A percentile compares a stretch with the other conserved stretches of the same genome.
phyloP scores from a whole-genome alignment of 2,888 invertebrate genomes.

The Bombylius discolor region DNA sequence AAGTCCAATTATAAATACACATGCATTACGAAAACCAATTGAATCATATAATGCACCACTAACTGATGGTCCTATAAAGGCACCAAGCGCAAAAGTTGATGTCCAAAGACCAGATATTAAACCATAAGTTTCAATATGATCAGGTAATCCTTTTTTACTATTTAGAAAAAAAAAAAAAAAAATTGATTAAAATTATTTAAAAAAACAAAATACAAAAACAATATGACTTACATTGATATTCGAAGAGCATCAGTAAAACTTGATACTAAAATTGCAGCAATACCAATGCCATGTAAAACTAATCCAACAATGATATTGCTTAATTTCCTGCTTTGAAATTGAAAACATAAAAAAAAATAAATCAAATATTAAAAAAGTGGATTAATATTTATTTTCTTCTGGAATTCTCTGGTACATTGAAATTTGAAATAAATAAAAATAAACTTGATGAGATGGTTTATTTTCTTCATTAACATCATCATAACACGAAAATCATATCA shows the following conservation, averaged over 20 bases:
- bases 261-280: constrained; percentile 72
- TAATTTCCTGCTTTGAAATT: constrained; percentile 39
- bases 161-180: constrained; percentile 4
- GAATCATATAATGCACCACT: constrained; percentile 60
- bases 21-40: constrained; percentile 56
- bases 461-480: too few relatives aligned
- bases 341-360: constrained; percentile 19
- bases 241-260: constrained; percentile 74
- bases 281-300: constrained; percentile 67
- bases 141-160: constrained; percentile 62
- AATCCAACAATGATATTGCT: constrained; percentile 58
- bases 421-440: too few relatives aligned
- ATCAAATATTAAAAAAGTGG: not conserved
- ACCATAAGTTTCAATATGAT: constrained; percentile 79
- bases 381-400: not conserved
- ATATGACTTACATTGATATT: constrained; percentile 56
- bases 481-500: too few relatives aligned
- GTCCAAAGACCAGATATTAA: constrained; percentile 85
- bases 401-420: too few relatives aligned
- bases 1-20: constrained; percentile 50
- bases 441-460: too few relatives aligned
- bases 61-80: constrained; percentile 68
- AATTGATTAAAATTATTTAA: not conserved
- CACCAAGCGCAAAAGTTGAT: constrained; percentile 77
- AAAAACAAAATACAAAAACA: not conserved